Percentiles rank a stretch among this genome's conserved stretches.
These are phyloP conservation scores for Gordius sp. DNA, from an alignment of 2,888 invertebrate species.

Conservation along the genomic window DNA sequence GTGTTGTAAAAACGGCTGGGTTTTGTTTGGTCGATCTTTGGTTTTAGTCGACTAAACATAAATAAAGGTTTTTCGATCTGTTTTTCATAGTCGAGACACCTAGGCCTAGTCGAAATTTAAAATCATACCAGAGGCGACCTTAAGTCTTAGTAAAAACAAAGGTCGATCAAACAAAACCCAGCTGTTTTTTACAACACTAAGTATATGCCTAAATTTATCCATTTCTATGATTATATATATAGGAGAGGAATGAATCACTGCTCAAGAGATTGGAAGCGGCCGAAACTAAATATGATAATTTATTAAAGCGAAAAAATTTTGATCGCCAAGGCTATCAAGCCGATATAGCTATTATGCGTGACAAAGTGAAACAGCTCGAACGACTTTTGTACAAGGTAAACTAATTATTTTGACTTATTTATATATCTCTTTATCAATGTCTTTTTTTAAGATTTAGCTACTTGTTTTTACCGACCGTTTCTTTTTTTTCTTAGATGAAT, in stretches of 20 bases:
- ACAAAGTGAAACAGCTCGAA: slow-evolving; percentile 8
- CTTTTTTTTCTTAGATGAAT: not conserved
- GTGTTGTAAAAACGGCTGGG: no score
- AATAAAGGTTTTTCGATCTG: no score
- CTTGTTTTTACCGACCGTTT: not conserved
- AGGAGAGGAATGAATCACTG: not conserved
- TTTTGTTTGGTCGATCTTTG: no score
- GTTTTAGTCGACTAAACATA: no score
- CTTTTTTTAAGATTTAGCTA: not conserved
- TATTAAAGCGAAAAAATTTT: slow-evolving; percentile 1
- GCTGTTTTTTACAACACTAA: no score
- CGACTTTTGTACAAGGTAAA: not conserved
- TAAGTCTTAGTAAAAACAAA: no score
- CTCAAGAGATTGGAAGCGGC: not conserved
- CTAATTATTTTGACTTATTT: not conserved
- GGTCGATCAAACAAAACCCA: no score
- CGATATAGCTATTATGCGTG: not conserved
- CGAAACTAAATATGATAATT: slow-evolving; percentile 5
- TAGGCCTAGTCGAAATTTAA: no score
- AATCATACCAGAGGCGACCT: no score
- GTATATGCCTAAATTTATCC: no score
- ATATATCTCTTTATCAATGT: not conserved
- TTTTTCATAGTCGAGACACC: no score
- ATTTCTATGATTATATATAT: no score
- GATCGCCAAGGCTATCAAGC: slow-evolving; percentile 3